phyloP scores from a whole-genome alignment of 1,140 invertebrate genomes.

The Notospermus geniculatus region DNA sequence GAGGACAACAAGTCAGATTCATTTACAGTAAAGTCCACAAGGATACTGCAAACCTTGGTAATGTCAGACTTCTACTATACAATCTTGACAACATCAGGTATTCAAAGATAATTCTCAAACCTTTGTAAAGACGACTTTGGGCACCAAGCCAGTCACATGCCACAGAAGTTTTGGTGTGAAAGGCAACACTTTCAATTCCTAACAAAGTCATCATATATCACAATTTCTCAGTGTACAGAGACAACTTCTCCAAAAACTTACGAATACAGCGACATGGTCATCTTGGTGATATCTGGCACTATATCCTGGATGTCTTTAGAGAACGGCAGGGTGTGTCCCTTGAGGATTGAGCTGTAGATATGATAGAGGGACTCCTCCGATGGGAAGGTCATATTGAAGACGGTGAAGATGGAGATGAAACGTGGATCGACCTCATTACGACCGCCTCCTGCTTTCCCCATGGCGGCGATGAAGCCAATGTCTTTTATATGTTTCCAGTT shows the following conservation, averaged over 20 bases:
- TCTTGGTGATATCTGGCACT: conserved; percentile 67
- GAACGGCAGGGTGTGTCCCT: conserved; percentile 73
- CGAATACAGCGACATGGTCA: conserved; percentile 82
- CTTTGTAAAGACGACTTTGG: no score
- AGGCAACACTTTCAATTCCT: no score
- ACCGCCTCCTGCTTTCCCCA: conserved; percentile 77
- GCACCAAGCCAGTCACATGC: no score
- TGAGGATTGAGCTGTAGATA: conserved; percentile 71
- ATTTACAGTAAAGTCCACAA: no score
- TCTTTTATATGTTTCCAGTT: conserved; percentile 86
- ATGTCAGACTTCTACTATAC: no score
- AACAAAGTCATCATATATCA: no score
- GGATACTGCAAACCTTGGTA: no score
- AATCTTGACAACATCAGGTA: neutral
- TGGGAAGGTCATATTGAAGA: conserved; percentile 82
- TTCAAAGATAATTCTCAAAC: no score
- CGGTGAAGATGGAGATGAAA: conserved; percentile 83
- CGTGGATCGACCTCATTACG: conserved; percentile 85
- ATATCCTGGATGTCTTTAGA: conserved; percentile 65
- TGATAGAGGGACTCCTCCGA: conserved; percentile 60
- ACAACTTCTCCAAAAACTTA: conserved; percentile 51
- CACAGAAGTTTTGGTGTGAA: no score
- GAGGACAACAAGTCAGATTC: no score
- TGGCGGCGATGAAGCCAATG: conserved; percentile 61
- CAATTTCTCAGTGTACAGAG: no score